Percentiles rank a stretch among this genome's conserved stretches.
phyloP scores from a whole-genome alignment of 2,797 vertebrate species.

The Acipenser ruthenus region DNA sequence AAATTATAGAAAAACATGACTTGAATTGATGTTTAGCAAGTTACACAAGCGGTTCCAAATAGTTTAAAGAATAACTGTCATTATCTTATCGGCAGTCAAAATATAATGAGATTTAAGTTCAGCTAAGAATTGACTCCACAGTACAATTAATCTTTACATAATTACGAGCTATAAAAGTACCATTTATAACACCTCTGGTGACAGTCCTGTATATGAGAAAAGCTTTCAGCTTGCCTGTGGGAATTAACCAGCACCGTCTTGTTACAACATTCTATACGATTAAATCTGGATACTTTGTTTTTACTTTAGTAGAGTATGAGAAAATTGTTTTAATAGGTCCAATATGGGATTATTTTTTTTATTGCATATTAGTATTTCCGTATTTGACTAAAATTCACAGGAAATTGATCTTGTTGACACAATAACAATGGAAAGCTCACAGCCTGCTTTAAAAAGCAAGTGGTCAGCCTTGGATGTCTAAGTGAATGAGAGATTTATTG shows the following conservation, averaged over 20 bases:
- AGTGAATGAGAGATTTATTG: no score
- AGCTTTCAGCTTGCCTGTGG: background rate
- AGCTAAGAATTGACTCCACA: constrained; percentile 3
- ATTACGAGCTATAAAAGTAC: constrained; percentile 5
- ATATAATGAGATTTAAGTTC: constrained; percentile 1
- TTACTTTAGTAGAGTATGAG: background rate
- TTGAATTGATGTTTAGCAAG: constrained; percentile 3
- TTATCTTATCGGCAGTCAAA: constrained; percentile 10
- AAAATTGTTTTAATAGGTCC: background rate
- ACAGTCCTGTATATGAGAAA: background rate
- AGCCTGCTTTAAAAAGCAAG: no score
- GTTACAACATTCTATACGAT: background rate
- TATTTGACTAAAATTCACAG: no score
- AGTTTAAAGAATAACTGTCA: constrained; percentile 10
- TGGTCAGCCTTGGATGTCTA: no score
- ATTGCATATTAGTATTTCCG: background rate
- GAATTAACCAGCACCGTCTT: background rate
- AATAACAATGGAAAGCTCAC: no score
- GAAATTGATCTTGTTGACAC: no score
- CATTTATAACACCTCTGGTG: constrained; percentile 5
- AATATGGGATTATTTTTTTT: background rate
- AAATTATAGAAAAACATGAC: constrained; percentile 2
- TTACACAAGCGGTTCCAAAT: constrained; percentile 4
- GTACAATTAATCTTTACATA: constrained; percentile 13
- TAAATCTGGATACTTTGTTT: no score